Evolutionary conservation across 2,888 invertebrate species (phyloP).

Genomic region (Amblyteles armatorius): DNA sequence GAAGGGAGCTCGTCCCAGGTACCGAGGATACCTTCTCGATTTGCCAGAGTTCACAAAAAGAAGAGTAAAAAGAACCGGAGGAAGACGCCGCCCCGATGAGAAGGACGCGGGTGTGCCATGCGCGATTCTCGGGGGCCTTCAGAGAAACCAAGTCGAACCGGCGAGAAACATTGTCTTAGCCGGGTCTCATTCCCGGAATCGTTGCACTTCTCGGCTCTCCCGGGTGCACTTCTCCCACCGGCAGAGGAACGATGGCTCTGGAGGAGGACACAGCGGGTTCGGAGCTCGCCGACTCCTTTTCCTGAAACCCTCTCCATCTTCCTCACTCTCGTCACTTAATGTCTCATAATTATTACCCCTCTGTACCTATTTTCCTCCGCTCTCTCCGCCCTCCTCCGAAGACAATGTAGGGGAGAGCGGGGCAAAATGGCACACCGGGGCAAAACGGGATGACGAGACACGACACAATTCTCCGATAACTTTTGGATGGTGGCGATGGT

Average conservation of each 20-base stretch:
- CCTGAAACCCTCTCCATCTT: conserved; percentile 74
- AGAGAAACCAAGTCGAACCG: conserved; percentile 67
- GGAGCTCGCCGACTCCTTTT: conserved; percentile 61
- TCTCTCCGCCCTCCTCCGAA: conserved; percentile 47
- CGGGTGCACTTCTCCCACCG: conserved; percentile 38
- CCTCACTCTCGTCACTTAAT: conserved; percentile 83
- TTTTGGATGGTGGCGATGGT: no score
- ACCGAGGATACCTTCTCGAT: conserved; percentile 19
- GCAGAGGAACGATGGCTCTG: background rate
- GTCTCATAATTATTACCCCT: conserved; percentile 83
- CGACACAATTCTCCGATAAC: no score
- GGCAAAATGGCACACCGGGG: no score
- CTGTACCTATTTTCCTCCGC: conserved; percentile 76
- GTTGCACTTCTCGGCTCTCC: conserved; percentile 62
- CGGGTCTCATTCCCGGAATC: conserved; percentile 70
- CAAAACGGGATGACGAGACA: no score
- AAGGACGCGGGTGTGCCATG: conserved; percentile 42
- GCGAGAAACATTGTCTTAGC: conserved; percentile 71
- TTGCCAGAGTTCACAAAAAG: conserved; percentile 31
- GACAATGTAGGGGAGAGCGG: no score
- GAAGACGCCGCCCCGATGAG: conserved; percentile 41
- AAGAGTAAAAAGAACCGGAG: conserved; percentile 54
- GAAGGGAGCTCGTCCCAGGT: background rate
- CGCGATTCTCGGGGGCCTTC: conserved; percentile 66
- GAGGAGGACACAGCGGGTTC: conserved; percentile 44